Evolutionary conservation across 2,113 vertebrate species (phyloP).

Genomic region (Hippocampus barbouri): DNA sequence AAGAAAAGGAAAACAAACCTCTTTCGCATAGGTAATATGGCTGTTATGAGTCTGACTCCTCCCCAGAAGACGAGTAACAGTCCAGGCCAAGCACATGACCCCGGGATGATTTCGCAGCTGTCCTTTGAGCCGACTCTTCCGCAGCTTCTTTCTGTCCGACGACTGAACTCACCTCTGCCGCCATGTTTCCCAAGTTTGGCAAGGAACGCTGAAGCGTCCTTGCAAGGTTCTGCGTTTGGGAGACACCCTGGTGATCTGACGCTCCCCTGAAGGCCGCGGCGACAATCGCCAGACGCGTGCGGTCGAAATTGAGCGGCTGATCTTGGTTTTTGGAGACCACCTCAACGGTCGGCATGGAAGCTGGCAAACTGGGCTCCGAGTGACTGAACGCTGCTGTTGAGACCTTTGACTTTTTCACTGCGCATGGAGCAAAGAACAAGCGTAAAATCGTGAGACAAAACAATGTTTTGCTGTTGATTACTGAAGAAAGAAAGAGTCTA

Average conservation of each 20-base stretch:
- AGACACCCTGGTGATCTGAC: constrained; percentile 12
- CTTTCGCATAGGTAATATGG: not conserved
- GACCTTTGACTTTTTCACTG: not conserved
- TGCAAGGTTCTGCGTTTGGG: constrained; percentile 50
- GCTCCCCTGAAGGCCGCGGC: constrained; percentile 57
- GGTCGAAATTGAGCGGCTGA: constrained; percentile 71
- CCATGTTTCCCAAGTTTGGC: constrained; percentile 60
- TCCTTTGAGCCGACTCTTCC: not conserved
- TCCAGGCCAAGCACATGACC: constrained; percentile 65
- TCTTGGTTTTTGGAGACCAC: constrained; percentile 52
- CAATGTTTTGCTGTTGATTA: no score
- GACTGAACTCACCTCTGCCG: not conserved
- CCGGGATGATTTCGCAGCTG: not conserved
- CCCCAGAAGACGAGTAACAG: constrained; percentile 76
- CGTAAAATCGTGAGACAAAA: no score
- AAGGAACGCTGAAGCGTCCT: constrained; percentile 61
- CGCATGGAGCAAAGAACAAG: not conserved
- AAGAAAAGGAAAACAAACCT: not conserved
- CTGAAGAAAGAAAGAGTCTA: no score
- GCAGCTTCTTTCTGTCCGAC: not conserved
- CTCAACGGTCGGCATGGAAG: constrained; percentile 5
- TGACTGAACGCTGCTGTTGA: not conserved
- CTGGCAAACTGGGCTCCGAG: constrained; percentile 3
- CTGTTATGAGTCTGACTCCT: constrained; percentile 49
- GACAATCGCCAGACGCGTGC: constrained; percentile 57